These are phyloP conservation scores for Acanthornis magna DNA, from an alignment of 2,797 vertebrate species.

Conservation along the genomic window DNA sequence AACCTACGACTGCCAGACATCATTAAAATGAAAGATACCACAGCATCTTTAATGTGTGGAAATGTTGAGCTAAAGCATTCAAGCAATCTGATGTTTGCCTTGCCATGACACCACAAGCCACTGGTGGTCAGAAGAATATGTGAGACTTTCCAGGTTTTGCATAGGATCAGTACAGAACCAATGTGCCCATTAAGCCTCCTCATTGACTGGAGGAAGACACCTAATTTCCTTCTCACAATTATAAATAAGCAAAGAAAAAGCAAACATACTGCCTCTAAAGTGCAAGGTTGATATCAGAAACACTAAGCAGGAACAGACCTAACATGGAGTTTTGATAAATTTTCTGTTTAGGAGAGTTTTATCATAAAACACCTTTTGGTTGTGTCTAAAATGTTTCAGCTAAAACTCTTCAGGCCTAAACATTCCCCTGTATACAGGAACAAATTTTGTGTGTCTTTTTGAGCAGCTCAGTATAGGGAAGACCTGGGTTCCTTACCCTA, in stretches of 20 bases:
- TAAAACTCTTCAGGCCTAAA: not conserved
- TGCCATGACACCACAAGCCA: not conserved
- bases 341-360: not conserved
- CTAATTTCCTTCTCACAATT: not conserved
- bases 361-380: not conserved
- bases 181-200: fast-evolving
- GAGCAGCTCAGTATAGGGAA: not conserved
- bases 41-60: not conserved
- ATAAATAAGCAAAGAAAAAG: not conserved
- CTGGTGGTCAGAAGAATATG: not conserved
- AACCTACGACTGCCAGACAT: not conserved
- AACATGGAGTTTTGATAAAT: not conserved
- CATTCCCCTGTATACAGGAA: not conserved
- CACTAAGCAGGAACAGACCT: not conserved
- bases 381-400: not conserved
- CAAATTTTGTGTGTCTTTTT: not conserved
- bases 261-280: not conserved
- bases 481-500: not conserved
- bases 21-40: not conserved
- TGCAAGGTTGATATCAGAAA: not conserved
- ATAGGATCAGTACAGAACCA: not conserved
- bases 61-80: not conserved
- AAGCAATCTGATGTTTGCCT: not conserved
- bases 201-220: not conserved
- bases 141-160: not conserved